These are phyloP conservation scores for Syrrhaptes paradoxus DNA, from an alignment of 2,113 vertebrate genomes.

Conservation along the genomic window DNA sequence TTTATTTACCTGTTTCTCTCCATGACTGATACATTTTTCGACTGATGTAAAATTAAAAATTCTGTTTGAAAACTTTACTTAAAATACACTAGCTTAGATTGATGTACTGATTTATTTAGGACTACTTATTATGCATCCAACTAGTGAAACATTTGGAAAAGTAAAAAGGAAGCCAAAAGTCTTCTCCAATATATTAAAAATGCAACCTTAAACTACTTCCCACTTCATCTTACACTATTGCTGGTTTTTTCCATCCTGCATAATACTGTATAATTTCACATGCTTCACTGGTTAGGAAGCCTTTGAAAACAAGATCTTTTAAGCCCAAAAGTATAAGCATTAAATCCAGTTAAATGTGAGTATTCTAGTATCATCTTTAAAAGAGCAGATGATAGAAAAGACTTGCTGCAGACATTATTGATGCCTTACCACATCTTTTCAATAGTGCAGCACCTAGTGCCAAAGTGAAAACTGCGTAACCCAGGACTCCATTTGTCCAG, in stretches of 20 bases:
- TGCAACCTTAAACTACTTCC: neutral
- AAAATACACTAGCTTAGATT: neutral
- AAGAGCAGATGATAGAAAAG: neutral
- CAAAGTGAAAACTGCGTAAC: neutral
- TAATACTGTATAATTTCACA: neutral
- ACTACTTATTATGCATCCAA: neutral
- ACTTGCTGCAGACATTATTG: neutral
- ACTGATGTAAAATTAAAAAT: constrained; percentile 53
- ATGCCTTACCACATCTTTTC: neutral
- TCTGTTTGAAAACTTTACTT: constrained; percentile 57
- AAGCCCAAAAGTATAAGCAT: neutral
- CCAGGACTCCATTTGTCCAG: neutral
- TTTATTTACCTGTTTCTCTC: constrained; percentile 62
- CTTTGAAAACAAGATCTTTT: neutral
- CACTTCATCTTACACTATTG: neutral
- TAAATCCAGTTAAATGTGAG: neutral
- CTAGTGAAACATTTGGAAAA: constrained; percentile 13
- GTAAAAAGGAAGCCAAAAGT: constrained; percentile 15
- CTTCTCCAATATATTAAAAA: neutral
- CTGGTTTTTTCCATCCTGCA: neutral
- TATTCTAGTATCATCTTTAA: neutral
- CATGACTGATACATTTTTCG: neutral
- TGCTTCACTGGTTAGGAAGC: neutral
- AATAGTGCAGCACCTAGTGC: neutral
- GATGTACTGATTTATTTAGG: constrained; percentile 45